Base-by-base conservation (phyloP, 2,888 invertebrate genomes). In the Trachelus stipa region DNA sequence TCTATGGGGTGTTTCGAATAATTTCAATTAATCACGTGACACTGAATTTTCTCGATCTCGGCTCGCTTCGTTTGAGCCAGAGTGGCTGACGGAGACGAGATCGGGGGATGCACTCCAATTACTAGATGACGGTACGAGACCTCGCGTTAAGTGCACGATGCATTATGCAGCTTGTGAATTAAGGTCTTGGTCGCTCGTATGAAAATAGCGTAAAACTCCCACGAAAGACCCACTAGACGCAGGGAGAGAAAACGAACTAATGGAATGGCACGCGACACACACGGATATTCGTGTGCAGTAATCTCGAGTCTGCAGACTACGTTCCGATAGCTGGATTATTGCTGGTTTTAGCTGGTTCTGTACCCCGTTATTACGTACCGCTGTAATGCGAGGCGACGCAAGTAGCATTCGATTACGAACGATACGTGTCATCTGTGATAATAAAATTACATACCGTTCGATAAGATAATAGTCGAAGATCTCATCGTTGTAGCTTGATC, bases 1-100 rank as follows among this genome's bases (percentile, higher is more conserved):
- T 15, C 2, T 11, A 34, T 0, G 34, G 31, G 75, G 73, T n/a
- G 73, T 76, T 23, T 56, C 9, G 56, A 6, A 1, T 77, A 37
- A 79, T 77, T 77, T 78, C 81, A 76, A 78, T 76, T 78, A 34
- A 68, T 69, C 71, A 34, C 73, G 56, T 23, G 56, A 56, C 56
- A 56, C 9, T 2, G 23, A 56, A 56, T 23, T 56, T 56, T 56
- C 56, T 23, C 23, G 9, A 56, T 56, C 56, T 56, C 9, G 23
- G 23, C 56, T 23, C 56, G 23, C 56, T 9, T 23, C 56, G 15
- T 4, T 23, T 56, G 9, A 23, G 2, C 23, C 56, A 12, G 9
- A 56, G 23, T 9, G 6, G 56, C 0, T 9, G 56, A 56, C 1
- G 9, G 15, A 56, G 9, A 23, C 56, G 56, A 56, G 23, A 23